phyloP scores from a whole-genome alignment of 2,888 invertebrate species.

The Mycogona germanica region DNA sequence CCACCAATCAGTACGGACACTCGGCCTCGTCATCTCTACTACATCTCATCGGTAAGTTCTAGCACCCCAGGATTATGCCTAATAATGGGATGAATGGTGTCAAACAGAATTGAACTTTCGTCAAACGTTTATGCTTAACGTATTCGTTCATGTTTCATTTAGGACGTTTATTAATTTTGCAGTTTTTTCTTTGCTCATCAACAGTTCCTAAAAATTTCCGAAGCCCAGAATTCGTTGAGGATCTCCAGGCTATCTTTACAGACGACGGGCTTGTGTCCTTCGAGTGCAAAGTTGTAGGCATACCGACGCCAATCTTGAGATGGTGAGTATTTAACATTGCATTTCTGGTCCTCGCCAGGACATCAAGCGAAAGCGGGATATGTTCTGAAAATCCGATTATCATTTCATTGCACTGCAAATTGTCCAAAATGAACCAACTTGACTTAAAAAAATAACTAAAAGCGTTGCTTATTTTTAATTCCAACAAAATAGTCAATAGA shows the following conservation, averaged over 20 bases:
- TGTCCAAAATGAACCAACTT: too few species aligned
- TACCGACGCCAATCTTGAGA: conserved; percentile 70
- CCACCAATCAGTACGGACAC: conserved; percentile 56
- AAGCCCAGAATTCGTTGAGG: conserved; percentile 80
- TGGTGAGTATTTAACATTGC: conserved; percentile 41
- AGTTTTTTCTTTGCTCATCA: neutral
- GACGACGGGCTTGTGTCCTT: conserved; percentile 86
- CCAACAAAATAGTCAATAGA: too few species aligned
- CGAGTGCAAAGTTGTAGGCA: conserved; percentile 86
- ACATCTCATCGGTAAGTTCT: conserved; percentile 23
- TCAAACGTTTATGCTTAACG: neutral
- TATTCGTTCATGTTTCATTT: too few species aligned
- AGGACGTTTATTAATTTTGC: too few species aligned
- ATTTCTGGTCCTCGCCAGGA: too few species aligned
- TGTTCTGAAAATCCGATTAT: too few species aligned
- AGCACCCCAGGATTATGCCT: neutral
- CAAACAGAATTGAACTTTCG: neutral
- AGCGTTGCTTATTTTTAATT: too few species aligned
- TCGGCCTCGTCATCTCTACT: conserved; percentile 24
- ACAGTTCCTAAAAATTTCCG: conserved; percentile 80
- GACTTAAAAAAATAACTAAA: too few species aligned
- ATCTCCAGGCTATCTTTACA: conserved; percentile 72
- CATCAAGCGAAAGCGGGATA: too few species aligned
- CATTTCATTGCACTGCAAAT: too few species aligned
- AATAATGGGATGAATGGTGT: neutral